Base-by-base conservation (phyloP, 1,140 invertebrate genomes). In the Choristoneura fumiferana region DNA sequence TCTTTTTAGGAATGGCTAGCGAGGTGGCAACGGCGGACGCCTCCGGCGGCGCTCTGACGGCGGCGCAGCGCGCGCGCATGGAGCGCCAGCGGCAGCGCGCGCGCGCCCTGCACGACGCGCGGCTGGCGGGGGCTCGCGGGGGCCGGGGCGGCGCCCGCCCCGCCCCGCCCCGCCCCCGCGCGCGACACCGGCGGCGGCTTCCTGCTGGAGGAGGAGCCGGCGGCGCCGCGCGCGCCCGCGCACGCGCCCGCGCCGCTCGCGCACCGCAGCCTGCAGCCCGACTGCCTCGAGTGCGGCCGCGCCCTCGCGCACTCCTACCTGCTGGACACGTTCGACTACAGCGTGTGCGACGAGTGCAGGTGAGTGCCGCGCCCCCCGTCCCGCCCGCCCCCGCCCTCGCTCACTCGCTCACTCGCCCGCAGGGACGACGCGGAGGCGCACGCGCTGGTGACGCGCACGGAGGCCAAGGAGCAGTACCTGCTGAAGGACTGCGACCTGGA, bases 401-500 rank as follows among this genome's bases (percentile, higher is more conserved):
- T n/a, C n/a, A n/a, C n/a, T n/a, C n/a, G n/a, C n/a, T n/a, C n/a
- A n/a, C n/a, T n/a, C n/a, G n/a, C n/a, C 78, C 80, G n/a, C 76
- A 95, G 95, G 81, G 95, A 97, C 83, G 91, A 92, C 38, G 94
- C n/a, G n/a, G n/a, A 97, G 3, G 94, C 94, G 62, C 96, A 99
- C 84, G 90, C 92, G 17, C 89, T 99, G 6, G 96, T 99, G 8
- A 97, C 98, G 12, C 95, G 95, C 89, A 98, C 97, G 4, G 97
- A 99, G 85, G 97, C 97, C 0, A 98, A 98, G 89, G 94, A 93
- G 39, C 93, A 94, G 76, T 99, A 96, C 89, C 82, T 99, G 33
- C 90, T 99, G 14, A 97, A 98, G 87, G 98, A 99, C 90, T 95
- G 93, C 73, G 98, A 99, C 91, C 92, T 99, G 52, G 97, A 98